Base-by-base conservation (phyloP, 2,888 invertebrate genomes). In the Bombylius major region DNA sequence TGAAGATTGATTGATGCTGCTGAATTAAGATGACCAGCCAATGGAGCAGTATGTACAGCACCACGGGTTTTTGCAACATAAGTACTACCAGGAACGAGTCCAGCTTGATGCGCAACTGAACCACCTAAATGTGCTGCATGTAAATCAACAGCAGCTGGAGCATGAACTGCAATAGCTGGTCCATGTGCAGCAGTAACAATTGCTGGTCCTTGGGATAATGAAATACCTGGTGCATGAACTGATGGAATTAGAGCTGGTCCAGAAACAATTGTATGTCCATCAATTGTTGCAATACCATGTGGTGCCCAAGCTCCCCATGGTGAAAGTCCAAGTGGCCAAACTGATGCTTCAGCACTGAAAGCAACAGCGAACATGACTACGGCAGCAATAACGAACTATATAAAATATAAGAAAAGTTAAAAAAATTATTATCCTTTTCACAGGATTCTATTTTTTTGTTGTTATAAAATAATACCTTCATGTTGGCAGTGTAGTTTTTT, bases 41-140 rank as follows among this genome's bases (percentile, higher is more conserved):
- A 67, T 5, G 79, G 79, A 50, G 79, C 79, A 48, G 77, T 73
- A 62, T 79, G 79, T 7, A 79, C 68, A 47, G 79, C 75, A 56
- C 79, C 79, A 61, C 77, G 77, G 23, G 76, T 79, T 61, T 79
- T 78, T 55, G 79, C 79, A 51, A 79, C 78, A 63, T 78, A 79
- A 51, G 66, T 67, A 57, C 71, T 71, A 60, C 68, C 68, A 63
- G 67, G 68, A 59, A 75, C 63, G 70, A 76, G 69, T 66, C 70
- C 61, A 66, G 69, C 65, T 69, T 69, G 23, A 65, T 72, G 64
- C 68, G 76, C 63, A 71, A 76, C 71, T 66, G 72, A 62, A 69
- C 75, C 33, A 63, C 69, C 59, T 66, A 74, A 33, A 69, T 74
- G 44, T 70, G 73, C 14, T 66, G 72, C 56, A 59, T 64, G 57